A percentile compares a stretch with the other conserved stretches of the same genome.
Evolutionary conservation across 1,140 invertebrate species (phyloP).

Genomic region (Delia radicum): DNA sequence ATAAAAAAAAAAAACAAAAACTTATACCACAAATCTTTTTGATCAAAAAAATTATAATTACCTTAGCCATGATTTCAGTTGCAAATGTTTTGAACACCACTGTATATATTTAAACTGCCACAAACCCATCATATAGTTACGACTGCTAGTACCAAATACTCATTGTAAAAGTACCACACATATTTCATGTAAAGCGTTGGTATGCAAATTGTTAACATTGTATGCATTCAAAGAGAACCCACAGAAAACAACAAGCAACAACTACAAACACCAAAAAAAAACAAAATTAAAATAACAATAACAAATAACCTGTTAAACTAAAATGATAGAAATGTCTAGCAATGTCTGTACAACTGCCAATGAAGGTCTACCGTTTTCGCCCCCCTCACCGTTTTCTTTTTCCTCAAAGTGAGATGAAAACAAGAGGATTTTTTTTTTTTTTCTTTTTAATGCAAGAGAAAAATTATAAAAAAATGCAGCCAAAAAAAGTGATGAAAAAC

Average conservation of each 20-base stretch:
- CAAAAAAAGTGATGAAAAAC: too few species aligned
- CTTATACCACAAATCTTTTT: too few species aligned
- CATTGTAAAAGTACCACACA: not conserved
- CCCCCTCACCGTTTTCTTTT: too few species aligned
- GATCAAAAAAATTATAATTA: too few species aligned
- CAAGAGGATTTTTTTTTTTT: not conserved
- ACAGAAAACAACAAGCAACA: not conserved
- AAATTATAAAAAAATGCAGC: too few species aligned
- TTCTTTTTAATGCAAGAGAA: too few species aligned
- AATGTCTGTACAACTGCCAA: not conserved
- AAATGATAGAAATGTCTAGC: not conserved
- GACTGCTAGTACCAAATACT: not conserved
- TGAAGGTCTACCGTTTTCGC: not conserved
- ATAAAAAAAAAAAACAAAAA: too few species aligned
- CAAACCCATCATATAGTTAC: not conserved
- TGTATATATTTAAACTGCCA: not conserved
- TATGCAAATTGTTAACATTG: slow-evolving; percentile 1
- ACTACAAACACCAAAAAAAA: not conserved
- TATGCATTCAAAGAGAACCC: not conserved
- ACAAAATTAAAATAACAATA: not conserved
- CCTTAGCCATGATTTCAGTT: too few species aligned
- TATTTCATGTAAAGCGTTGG: slow-evolving; percentile 4
- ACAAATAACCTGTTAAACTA: not conserved
- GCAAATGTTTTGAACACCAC: not conserved
- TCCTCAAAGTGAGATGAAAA: not conserved